These are phyloP conservation scores for Heterodera schachtii DNA, from an alignment of 1,140 invertebrate species.

Conservation along the genomic window DNA sequence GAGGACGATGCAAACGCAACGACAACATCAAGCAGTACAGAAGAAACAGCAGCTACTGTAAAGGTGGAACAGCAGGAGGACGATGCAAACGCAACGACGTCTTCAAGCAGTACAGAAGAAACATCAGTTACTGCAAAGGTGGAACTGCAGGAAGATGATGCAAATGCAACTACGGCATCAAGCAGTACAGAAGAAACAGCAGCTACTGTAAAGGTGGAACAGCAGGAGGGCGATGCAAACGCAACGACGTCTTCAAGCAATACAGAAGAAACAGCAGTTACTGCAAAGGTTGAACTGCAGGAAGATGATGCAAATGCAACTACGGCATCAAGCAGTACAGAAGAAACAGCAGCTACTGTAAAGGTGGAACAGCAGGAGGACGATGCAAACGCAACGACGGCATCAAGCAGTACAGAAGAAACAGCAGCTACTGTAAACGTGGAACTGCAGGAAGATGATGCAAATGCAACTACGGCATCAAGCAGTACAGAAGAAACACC, in stretches of 20 bases:
- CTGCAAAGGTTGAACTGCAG: background rate
- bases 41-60: background rate
- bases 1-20: background rate
- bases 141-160: background rate
- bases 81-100: background rate
- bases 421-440: background rate
- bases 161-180: background rate
- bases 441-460: background rate
- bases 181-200: too few relatives aligned
- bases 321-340: background rate
- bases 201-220: background rate
- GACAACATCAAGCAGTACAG: background rate
- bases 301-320: background rate
- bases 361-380: constrained; percentile 1
- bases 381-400: background rate
- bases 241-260: constrained; percentile 1
- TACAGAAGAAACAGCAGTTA: background rate
- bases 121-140: background rate
- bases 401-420: background rate
- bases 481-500: background rate
- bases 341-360: background rate
- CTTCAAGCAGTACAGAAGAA: background rate
- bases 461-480: background rate
- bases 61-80: background rate
- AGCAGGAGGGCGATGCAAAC: background rate